Percentiles rank a stretch among this genome's conserved stretches.
Evolutionary conservation across 2,888 invertebrate genomes (phyloP).

Genomic region (Hanleya hanleyi): DNA sequence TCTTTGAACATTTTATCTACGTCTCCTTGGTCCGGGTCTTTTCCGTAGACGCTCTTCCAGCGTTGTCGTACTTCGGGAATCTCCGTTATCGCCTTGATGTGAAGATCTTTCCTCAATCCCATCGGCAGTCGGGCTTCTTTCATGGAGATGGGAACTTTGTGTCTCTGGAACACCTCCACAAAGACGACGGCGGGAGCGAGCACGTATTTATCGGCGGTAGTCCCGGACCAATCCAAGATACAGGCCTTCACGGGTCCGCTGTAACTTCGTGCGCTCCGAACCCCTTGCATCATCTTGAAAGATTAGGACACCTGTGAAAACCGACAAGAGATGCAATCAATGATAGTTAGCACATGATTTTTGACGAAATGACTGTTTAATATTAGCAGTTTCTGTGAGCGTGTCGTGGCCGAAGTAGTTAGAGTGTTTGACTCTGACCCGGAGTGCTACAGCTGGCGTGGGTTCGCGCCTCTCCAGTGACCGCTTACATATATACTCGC

Average conservation of each 20-base stretch:
- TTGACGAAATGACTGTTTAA: too few relatives aligned
- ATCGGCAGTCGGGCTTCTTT: constrained; percentile 71
- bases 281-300: neutral
- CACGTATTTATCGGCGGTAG: constrained; percentile 72
- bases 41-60: constrained; percentile 65
- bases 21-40: constrained; percentile 61
- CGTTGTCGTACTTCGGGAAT: constrained; percentile 56
- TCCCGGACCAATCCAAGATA: constrained; percentile 72
- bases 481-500: too few relatives aligned
- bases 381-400: too few relatives aligned
- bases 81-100: constrained; percentile 66
- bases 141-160: constrained; percentile 62
- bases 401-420: too few relatives aligned
- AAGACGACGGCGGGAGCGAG: constrained; percentile 71
- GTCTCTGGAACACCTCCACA: constrained; percentile 61
- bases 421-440: too few relatives aligned
- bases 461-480: too few relatives aligned
- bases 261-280: constrained; percentile 33
- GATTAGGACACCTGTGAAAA: too few relatives aligned
- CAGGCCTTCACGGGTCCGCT: constrained; percentile 61
- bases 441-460: too few relatives aligned
- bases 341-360: too few relatives aligned
- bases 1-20: constrained; percentile 70
- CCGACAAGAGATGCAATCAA: too few relatives aligned
- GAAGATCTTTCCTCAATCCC: constrained; percentile 72